Base-by-base conservation (phyloP, 2,888 invertebrate genomes). In the Cheilosia soror region DNA sequence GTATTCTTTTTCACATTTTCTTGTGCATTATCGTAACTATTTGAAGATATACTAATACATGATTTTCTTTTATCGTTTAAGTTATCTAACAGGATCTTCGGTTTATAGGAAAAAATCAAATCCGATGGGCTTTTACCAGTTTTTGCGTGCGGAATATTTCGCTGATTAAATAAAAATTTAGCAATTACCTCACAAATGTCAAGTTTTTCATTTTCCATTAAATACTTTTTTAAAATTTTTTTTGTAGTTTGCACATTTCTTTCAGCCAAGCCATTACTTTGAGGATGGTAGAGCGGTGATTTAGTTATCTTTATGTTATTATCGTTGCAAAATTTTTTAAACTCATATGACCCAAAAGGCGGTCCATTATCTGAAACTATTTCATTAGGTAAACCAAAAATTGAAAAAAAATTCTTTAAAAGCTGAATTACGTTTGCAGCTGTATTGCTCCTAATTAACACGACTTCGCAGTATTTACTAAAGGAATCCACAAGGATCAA, bases 381-480 rank as follows among this genome's bases (percentile, higher is more conserved):
- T 51, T 86, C 72, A 13, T 44, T 63, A 2, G 88, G 87, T 9
- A 88, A 57, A 1, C 88, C 88, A 75, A 87, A 88, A 11, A 87
- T 71, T 7, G 87, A 68, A 87, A 89, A 88, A 33, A 72, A 65
- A 49, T 86, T 76, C 27, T 76, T 73, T 20, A 87, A 65, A 51
- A 75, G 65, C 13, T 85, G 58, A 9, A 82, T 81, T 6, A 79
- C 58, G 20, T 15, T 31, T 51, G 31, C 29, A 5, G 76, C 60
- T 29, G 78, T 73, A 25, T 69, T 84, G 55, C 58, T 88, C 5
- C 65, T 65, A 65, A 88, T 82, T 40, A 71, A 69, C 66, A 87
- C 83, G 4, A 90, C 89, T 79, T 92, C 92, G 0, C 89, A 87
- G 90, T 91, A 93, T 83, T 91, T 92, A 0, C 90, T 90, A 86